Conservation (phyloP, 2,888 invertebrate genomes). For the Eupithecia tripunctaria region DNA sequence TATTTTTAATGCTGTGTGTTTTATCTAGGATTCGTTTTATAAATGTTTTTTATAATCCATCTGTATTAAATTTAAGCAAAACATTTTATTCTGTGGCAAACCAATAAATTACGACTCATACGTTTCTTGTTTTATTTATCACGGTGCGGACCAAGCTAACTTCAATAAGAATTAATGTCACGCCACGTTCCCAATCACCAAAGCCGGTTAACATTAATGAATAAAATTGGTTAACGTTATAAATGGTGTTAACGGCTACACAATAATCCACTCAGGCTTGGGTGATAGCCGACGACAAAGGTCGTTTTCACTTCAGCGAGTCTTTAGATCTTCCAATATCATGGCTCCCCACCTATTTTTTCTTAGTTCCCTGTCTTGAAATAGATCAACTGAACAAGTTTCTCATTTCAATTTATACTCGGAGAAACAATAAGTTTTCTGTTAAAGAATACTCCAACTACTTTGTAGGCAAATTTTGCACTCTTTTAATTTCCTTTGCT, state of each 20-base stretch:
- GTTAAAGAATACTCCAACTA: neutral
- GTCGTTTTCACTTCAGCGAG: slow-evolving; percentile 3
- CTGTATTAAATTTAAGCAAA: neutral
- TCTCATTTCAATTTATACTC: neutral
- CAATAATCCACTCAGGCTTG: slow-evolving; percentile 36
- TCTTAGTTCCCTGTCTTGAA: neutral
- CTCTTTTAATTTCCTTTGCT: neutral
- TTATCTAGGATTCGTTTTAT: no score
- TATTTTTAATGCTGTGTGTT: no score
- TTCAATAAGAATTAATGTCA: neutral
- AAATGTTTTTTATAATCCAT: no score
- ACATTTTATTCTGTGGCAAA: neutral
- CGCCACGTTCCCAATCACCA: neutral
- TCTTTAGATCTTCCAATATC: slow-evolving; percentile 10
- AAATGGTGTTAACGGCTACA: slow-evolving; percentile 44
- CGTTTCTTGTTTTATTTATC: neutral
- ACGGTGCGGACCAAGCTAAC: neutral
- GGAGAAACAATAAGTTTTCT: neutral
- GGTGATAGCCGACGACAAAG: slow-evolving; percentile 3
- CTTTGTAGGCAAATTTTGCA: neutral
- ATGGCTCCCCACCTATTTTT: slow-evolving; percentile 4
- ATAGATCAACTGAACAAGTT: neutral
- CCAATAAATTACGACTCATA: neutral
- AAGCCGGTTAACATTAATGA: slow-evolving; percentile 20
- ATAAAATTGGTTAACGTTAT: slow-evolving; percentile 28